phyloP scores from a whole-genome alignment of 1,140 invertebrate genomes.

The Trachymyrmex septentrionalis region DNA sequence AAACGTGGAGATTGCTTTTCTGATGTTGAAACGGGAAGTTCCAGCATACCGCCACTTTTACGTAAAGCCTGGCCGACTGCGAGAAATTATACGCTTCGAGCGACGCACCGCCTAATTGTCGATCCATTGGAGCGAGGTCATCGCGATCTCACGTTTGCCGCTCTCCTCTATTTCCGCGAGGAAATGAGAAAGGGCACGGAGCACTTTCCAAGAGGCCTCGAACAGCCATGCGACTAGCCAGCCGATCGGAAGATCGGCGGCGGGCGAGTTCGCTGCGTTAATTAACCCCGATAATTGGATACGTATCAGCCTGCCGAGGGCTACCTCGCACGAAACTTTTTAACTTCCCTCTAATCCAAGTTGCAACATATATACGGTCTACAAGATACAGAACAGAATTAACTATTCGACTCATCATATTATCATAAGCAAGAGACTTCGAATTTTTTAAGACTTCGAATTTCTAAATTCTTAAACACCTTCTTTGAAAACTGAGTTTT shows the following conservation, averaged over 20 bases:
- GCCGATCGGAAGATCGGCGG: slow-evolving; percentile 56
- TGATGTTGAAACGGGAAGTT: slow-evolving; percentile 16
- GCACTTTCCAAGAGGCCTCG: slow-evolving; percentile 40
- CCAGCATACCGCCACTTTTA: neutral
- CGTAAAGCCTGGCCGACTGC: slow-evolving; percentile 22
- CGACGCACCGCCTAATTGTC: slow-evolving; percentile 69
- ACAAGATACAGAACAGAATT: neutral
- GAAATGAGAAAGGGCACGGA: slow-evolving; percentile 56
- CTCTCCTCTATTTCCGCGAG: slow-evolving; percentile 60
- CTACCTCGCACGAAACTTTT: slow-evolving; percentile 34
- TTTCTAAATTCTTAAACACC: neutral
- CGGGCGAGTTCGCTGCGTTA: slow-evolving; percentile 42
- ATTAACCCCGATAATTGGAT: slow-evolving; percentile 69
- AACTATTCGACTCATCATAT: neutral
- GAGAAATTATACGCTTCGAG: slow-evolving; percentile 73
- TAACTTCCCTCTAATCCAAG: slow-evolving; percentile 34
- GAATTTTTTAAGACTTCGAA: neutral
- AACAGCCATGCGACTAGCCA: neutral
- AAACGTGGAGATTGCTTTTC: neutral
- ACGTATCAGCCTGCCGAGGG: slow-evolving; percentile 34
- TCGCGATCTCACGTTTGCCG: slow-evolving; percentile 66
- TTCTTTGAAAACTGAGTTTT: neutral
- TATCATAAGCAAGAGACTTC: neutral
- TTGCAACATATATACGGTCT: neutral
- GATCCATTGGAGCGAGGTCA: slow-evolving; percentile 51